A percentile compares a stretch with the other conserved stretches of the same genome.
Evolutionary conservation across 1,140 invertebrate genomes (phyloP).

Genomic region (Drosophila teissieri): DNA sequence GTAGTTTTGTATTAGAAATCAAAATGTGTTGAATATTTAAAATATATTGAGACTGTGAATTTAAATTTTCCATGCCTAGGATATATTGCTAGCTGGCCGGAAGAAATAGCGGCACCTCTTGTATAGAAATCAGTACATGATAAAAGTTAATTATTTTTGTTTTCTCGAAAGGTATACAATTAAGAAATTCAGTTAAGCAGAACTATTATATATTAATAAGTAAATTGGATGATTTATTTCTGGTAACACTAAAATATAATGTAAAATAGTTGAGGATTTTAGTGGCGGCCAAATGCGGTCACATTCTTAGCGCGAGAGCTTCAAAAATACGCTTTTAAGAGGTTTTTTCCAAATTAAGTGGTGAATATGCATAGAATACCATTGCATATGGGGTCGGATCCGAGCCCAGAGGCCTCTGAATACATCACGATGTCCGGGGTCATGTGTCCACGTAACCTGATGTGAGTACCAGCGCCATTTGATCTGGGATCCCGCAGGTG

Average conservation of each 20-base stretch:
- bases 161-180: no score
- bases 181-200: no score
- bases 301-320: slow-evolving; percentile 35
- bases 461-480: slow-evolving; percentile 29
- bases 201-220: no score
- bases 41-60: no score
- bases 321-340: slow-evolving; percentile 7
- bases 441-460: slow-evolving; percentile 42
- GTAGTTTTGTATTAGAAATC: no score
- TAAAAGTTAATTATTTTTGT: no score
- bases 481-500: no score
- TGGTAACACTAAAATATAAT: neutral
- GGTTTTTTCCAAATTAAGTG: slow-evolving; percentile 4
- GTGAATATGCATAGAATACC: slow-evolving; percentile 33
- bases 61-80: no score
- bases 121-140: no score
- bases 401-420: slow-evolving; percentile 9
- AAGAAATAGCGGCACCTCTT: no score
- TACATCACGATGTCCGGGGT: slow-evolving; percentile 20
- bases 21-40: no score
- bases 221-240: neutral
- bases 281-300: neutral
- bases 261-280: neutral
- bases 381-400: neutral
- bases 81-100: no score